Evolutionary conservation across 2,888 invertebrate species (phyloP), one percentile per base, ranked within the genome.

Genomic region (Torymus texanus): DNA sequence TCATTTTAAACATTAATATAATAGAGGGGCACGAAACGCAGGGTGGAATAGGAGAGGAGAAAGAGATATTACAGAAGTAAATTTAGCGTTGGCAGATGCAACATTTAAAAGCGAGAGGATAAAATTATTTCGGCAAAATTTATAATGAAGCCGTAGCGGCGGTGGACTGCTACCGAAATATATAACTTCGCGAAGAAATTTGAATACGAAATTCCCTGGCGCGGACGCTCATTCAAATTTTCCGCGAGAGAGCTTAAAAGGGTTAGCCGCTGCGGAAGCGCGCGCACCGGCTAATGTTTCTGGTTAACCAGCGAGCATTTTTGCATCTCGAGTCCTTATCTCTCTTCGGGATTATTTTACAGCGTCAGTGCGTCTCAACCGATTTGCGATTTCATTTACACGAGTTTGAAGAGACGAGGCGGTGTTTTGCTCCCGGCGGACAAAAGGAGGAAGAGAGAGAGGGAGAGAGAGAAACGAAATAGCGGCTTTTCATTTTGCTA

Each of bases 151-250:
- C 29, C 62, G 18, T 11, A 75, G 41, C 1, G 8, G 41, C 41
- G 8, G 8, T 8, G 41, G 41, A 41, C 41, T 41, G 41, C 41
- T 41, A 41, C 41, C 8, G 41, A 41, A 41, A 41, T 41, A 41
- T 41, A 29, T 65, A 55, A 77, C 24, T 77, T 77, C 59, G 53
- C 14, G 8, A 56, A 71, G 71, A 59, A 65, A 77, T 77, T 77
- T 77, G 51, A 77, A 77, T 77, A 71, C 53, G 24, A 66, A 72
- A 77, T 66, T 77, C 18, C 4, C 59, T 59, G 51, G 53, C 18
- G 21, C 68, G 21, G 14, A 13, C 16, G 41, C 55, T 13, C n/a
- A 76, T 76, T 76, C 62, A 21, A 76, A 76, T 70, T 62, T 70
- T 50, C 51, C 29, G 41, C 41, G 41, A 41, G 41, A 41, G 63